Percentiles rank a stretch among this genome's conserved stretches.
These are phyloP conservation scores for Leptocoma aspasia DNA, from an alignment of 2,113 vertebrate genomes.

Conservation along the genomic window DNA sequence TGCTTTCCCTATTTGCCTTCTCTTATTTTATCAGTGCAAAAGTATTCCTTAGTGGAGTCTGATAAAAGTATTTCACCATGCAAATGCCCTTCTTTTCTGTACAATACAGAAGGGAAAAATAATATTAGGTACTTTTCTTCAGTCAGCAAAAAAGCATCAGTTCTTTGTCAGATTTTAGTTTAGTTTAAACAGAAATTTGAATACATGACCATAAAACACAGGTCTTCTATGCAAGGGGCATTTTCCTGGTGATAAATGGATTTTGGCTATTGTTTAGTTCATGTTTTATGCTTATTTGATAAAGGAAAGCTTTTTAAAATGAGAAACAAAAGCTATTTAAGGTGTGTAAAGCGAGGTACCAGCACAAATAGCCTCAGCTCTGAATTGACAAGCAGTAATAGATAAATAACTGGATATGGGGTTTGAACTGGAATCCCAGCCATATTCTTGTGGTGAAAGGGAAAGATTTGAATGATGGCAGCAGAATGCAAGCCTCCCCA, in stretches of 20 bases:
- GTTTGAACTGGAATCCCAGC: conserved; percentile 65
- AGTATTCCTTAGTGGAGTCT: background rate
- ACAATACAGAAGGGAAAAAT: background rate
- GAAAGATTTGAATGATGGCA: conserved; percentile 31
- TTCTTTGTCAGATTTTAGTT: background rate
- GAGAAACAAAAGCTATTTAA: conserved; percentile 73
- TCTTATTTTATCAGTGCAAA: conserved; percentile 26
- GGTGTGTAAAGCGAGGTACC: conserved; percentile 54
- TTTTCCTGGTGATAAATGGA: conserved; percentile 11
- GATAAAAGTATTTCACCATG: background rate
- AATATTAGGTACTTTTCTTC: background rate
- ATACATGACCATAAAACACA: background rate
- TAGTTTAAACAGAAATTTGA: background rate
- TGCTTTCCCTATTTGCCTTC: conserved; percentile 1
- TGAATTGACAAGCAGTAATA: conserved; percentile 6
- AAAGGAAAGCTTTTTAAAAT: conserved; percentile 62
- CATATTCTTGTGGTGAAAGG: conserved; percentile 30
- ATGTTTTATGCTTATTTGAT: conserved; percentile 70
- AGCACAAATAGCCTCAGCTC: conserved; percentile 37
- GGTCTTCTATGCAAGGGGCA: background rate
- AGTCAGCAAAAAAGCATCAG: background rate
- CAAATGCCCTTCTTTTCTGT: background rate
- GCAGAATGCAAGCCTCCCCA: conserved; percentile 30
- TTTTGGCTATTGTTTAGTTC: conserved; percentile 11
- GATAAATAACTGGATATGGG: conserved; percentile 43